Conservation (phyloP, 2,888 invertebrate genomes). For the Aphidoletes aphidimyza region DNA sequence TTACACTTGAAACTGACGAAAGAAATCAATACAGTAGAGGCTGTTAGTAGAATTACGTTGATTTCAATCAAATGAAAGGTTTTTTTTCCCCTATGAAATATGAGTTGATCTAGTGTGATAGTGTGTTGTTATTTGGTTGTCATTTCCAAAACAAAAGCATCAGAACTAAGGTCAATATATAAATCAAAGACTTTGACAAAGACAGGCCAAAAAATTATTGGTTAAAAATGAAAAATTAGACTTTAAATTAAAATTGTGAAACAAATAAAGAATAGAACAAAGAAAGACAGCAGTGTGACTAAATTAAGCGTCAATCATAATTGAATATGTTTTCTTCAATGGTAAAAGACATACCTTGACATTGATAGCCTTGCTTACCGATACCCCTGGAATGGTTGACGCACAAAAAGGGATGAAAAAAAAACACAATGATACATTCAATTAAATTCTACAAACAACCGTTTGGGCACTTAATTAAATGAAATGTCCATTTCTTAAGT, state of each 20-base stretch:
- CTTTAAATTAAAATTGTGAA: background rate
- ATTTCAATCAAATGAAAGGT: too few relatives aligned
- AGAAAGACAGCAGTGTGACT: background rate
- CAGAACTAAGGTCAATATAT: too few relatives aligned
- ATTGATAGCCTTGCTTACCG: slow-evolving; percentile 97
- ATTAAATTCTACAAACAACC: slow-evolving; percentile 55
- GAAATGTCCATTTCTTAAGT: too few relatives aligned
- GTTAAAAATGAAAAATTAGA: background rate
- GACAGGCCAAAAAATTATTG: too few relatives aligned
- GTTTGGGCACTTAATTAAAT: slow-evolving; percentile 24
- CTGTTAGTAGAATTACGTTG: too few relatives aligned
- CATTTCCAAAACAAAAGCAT: too few relatives aligned
- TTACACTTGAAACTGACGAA: too few relatives aligned
- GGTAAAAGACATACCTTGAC: slow-evolving; percentile 79
- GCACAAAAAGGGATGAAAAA: slow-evolving; percentile 66
- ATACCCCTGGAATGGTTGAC: slow-evolving; percentile 81
- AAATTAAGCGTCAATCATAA: background rate
- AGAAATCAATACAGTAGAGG: too few relatives aligned
- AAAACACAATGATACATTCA: slow-evolving; percentile 65
- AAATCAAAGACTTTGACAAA: too few relatives aligned
- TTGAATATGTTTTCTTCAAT: background rate
- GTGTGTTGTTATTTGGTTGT: too few relatives aligned
- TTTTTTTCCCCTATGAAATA: too few relatives aligned
- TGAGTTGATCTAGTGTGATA: too few relatives aligned
- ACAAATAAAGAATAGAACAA: background rate